These are phyloP conservation scores for Amblyornis subalaris DNA, from an alignment of 2,113 vertebrate genomes.

Conservation along the genomic window DNA sequence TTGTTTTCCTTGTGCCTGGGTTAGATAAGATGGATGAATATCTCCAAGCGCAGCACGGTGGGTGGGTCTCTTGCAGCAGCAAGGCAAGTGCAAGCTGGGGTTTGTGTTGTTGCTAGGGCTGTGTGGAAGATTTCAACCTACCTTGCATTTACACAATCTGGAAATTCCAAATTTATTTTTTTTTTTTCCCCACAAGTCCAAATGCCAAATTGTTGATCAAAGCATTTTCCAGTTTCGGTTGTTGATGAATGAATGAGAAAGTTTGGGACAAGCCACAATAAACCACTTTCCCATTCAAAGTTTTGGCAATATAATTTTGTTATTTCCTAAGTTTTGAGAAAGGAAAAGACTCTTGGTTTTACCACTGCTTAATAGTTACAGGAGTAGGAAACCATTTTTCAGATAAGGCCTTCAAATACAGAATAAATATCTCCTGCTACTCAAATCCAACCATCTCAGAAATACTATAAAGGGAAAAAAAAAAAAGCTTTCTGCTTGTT, in stretches of 20 bases:
- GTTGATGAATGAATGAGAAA: background rate
- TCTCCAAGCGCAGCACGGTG: background rate
- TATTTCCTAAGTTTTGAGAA: background rate
- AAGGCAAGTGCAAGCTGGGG: background rate
- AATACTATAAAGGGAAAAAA: background rate
- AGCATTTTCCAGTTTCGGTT: background rate
- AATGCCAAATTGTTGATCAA: background rate
- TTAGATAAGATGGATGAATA: background rate
- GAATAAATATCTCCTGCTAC: background rate
- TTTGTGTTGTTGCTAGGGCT: background rate
- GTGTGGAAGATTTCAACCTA: background rate
- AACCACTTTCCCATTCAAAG: background rate
- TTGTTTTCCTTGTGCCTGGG: background rate
- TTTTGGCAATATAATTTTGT: background rate
- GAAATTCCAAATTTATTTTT: background rate
- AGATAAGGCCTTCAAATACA: background rate
- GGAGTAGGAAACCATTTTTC: background rate
- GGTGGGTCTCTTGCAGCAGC: background rate
- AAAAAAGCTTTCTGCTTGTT: background rate
- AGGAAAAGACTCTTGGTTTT: background rate
- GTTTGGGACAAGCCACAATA: background rate
- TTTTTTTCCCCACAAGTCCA: background rate
- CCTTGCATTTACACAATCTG: background rate
- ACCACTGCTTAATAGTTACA: background rate
- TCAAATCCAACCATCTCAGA: background rate